Evolutionary conservation across 1,140 invertebrate genomes (phyloP), one percentile per base, ranked within the genome.

Genomic region (Ostrea edulis): DNA sequence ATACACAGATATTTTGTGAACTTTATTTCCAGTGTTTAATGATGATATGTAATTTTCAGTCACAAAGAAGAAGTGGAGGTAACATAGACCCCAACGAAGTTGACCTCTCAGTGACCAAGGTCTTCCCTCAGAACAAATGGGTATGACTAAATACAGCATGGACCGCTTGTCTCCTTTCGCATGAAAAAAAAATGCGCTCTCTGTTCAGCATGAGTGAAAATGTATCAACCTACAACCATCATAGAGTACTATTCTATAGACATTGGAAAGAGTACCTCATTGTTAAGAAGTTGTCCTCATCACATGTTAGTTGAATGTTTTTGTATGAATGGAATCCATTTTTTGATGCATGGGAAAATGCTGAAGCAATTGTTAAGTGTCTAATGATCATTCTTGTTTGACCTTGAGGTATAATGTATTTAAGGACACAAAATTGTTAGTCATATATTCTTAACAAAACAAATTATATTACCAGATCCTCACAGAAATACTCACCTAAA

Each of bases 101-200:
- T 77, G 68, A 77, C 29, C 68, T 77, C 68, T 35, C 68, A 14
- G 68, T 77, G 25, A 77, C 68, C 22, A 77, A 77, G 29, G 68
- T 77, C 68, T 77, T 77, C 68, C 68, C 68, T 25, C 68, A 77
- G 68, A 77, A 77, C 68, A 77, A 77, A 77, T 77, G 68, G 68
- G 68, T 77, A 77, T 77, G 68, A 77, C 25, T 12, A 29, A 77
- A 35, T 35, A 77, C 68, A 35, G 68, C 68, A 77, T 77, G 68
- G 68, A 77, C 68, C 68, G 29, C 8, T 62, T n/a, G 22, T 12
- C 29, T 35, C 29, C 68, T 35, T 14, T 14, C 14, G 68, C 68
- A 77, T 77, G 68, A 77, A 77, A 35, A 44, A 62, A 55, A 12
- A 22, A 68, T 68, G n/a, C 9, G 35, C 68, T 77, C 12, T 77